These are phyloP conservation scores for Drosophila navojoa DNA, from an alignment of 1,140 invertebrate genomes.

Conservation along the genomic window DNA sequence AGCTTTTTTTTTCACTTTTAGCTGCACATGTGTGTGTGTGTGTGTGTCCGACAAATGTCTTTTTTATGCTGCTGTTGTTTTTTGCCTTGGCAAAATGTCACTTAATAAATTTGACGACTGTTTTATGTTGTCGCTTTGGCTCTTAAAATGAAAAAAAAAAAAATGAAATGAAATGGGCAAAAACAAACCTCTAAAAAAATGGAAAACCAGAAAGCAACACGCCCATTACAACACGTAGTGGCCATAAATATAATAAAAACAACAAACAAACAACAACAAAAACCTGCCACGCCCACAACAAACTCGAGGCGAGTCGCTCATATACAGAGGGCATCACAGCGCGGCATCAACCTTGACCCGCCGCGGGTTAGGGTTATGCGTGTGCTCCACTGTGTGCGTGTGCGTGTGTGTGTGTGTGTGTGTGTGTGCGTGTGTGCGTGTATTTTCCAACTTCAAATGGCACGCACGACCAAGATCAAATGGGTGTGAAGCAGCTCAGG, in stretches of 20 bases:
- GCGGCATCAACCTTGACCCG: constrained; percentile 36
- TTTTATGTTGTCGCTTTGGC: constrained; percentile 79
- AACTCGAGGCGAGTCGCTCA: constrained; percentile 14
- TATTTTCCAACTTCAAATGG: not conserved
- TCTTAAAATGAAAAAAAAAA: constrained; percentile 49
- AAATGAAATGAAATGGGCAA: constrained; percentile 15
- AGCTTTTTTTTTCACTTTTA: not conserved
- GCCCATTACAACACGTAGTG: constrained; percentile 78
- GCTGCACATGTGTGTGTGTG: constrained; percentile 8
- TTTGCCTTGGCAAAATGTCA: constrained; percentile 70
- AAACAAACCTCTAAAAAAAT: constrained; percentile 26
- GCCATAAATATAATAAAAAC: constrained; percentile 70
- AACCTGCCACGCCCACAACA: constrained; percentile 33
- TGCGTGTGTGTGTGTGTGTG: not conserved
- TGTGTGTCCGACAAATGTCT: constrained; percentile 60
- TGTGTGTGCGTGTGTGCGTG: constrained; percentile 1
- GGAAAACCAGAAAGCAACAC: constrained; percentile 51
- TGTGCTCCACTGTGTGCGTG: constrained; percentile 3
- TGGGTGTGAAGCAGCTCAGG: not conserved
- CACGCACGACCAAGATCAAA: constrained; percentile 14
- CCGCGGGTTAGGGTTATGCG: constrained; percentile 18
- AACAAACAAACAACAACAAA: no score
- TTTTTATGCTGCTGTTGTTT: constrained; percentile 46
- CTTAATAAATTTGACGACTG: constrained; percentile 82
- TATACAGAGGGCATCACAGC: constrained; percentile 12